phyloP scores from a whole-genome alignment of 37 sponge, comb jelly and placozoan genomes.

The Corticium candelabrum region DNA sequence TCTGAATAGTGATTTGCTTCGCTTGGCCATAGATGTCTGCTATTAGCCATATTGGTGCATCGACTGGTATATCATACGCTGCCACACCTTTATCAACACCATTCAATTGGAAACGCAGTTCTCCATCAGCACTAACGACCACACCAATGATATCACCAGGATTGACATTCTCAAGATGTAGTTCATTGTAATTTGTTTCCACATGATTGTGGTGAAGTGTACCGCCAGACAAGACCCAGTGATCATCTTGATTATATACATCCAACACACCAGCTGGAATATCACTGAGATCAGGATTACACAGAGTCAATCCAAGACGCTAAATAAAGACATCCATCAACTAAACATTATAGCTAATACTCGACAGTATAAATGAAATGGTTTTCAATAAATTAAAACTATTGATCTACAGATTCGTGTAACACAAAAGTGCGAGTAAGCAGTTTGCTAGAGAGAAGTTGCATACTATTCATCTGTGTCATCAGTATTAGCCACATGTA shows the following conservation, averaged over 20 bases:
- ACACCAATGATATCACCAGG: slow-evolving; percentile 64
- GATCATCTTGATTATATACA: slow-evolving; percentile 55
- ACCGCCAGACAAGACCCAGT: slow-evolving; percentile 82
- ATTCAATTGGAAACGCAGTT: slow-evolving; percentile 54
- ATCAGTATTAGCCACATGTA: no score
- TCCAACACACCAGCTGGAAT: slow-evolving; percentile 73
- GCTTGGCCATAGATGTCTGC: slow-evolving; percentile 81
- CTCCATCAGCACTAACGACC: slow-evolving; percentile 53
- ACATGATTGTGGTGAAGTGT: slow-evolving; percentile 58
- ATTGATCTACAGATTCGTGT: no score
- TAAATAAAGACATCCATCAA: slow-evolving; percentile 18
- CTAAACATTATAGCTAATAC: no score
- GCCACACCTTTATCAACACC: slow-evolving; percentile 59
- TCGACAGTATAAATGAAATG: no score
- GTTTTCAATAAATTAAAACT: no score
- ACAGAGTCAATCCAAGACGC: slow-evolving; percentile 61
- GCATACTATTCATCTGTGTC: no score
- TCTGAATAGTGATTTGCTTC: slow-evolving; percentile 73
- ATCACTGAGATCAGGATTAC: slow-evolving; percentile 35
- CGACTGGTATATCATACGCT: slow-evolving; percentile 59
- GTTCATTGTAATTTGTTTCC: background rate
- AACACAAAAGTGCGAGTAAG: no score
- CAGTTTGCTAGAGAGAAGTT: no score
- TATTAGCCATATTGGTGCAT: slow-evolving; percentile 65
- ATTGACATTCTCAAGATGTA: slow-evolving; percentile 34